Evolutionary conservation across 2,113 vertebrate species (phyloP), one percentile per base, ranked within the genome.

Genomic region (Python bivittatus): DNA sequence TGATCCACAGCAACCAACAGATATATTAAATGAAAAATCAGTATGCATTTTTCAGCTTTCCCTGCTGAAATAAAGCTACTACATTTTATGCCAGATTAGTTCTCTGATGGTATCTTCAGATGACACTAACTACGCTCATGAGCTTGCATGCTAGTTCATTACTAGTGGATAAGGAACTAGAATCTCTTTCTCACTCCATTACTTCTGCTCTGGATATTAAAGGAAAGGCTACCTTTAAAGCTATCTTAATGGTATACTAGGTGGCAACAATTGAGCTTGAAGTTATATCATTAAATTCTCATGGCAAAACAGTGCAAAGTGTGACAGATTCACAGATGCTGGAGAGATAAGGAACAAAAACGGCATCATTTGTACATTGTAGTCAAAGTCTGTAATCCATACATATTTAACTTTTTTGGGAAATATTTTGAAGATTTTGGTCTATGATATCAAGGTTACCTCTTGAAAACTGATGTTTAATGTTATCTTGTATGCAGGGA

Each of bases 101-200:
- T 25, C 93, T 93, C 25, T 53, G n/a, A 90, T 33, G 0, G 29
- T 1, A 17, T 88, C 2, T 94, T 93, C 84, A 42, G 90, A 91
- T 79, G 2, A 60, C 29, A 83, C 90, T 90, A 57, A 84, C 4
- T 2, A 27, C 52, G n/a, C 54, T 33, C 95, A 94, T 91, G 86
- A 92, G 94, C 83, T 60, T 86, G 20, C 92, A 27, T 94, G 92
- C 88, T 86, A 58, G 91, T 72, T 54, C 91, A 60, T 87, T 91
- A 92, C 22, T 13, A 87, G 87, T 5, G 22, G 84, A 44, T 91
- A 89, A 56, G 38, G 79, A 87, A 93, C 1, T 84, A 53, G 93
- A 94, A 90, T 90, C 84, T 93, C 57, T 93, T 88, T 93, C 94
- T 94, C 79, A 33, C 52, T 91, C 48, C 56, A 92, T 92, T 95